phyloP scores from a whole-genome alignment of 2,113 vertebrate genomes.

The Abramis brama region DNA sequence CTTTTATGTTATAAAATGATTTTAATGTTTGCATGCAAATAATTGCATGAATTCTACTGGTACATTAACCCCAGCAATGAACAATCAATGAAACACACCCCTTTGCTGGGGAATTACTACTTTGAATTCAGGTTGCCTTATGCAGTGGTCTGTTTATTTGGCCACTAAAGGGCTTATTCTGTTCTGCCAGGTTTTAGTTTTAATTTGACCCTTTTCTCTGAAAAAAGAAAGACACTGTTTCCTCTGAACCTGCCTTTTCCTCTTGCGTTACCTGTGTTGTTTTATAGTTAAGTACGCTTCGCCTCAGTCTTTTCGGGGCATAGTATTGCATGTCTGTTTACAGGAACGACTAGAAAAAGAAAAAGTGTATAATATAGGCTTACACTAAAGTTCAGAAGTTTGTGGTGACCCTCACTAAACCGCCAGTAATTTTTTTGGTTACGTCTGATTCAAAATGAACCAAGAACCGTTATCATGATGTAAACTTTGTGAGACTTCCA shows the following conservation, averaged over 20 bases:
- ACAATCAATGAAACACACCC: constrained; percentile 31
- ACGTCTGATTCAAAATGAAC: too few relatives aligned
- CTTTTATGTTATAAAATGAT: constrained; percentile 31
- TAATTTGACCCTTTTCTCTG: not conserved
- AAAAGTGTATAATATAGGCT: not conserved
- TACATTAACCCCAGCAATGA: constrained; percentile 1
- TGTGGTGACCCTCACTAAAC: not conserved
- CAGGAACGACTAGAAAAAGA: not conserved
- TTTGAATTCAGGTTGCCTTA: not conserved
- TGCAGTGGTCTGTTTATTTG: not conserved
- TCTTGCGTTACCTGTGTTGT: not conserved
- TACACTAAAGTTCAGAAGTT: not conserved
- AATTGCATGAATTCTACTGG: constrained; percentile 18
- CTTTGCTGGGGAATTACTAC: not conserved
- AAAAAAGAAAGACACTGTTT: not conserved
- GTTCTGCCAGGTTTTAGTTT: not conserved
- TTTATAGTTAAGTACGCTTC: not conserved
- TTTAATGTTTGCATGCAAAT: constrained; percentile 52
- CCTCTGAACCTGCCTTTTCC: not conserved
- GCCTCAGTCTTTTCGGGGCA: not conserved
- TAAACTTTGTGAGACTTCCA: too few relatives aligned
- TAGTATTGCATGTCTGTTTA: not conserved
- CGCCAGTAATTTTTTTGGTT: too few relatives aligned
- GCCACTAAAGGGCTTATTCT: not conserved
- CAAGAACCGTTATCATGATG: too few relatives aligned